A percentile compares a stretch with the other conserved stretches of the same genome.
These are phyloP conservation scores for Pseudomugil tenellus DNA, from an alignment of 2,797 vertebrate species.

Conservation along the genomic window DNA sequence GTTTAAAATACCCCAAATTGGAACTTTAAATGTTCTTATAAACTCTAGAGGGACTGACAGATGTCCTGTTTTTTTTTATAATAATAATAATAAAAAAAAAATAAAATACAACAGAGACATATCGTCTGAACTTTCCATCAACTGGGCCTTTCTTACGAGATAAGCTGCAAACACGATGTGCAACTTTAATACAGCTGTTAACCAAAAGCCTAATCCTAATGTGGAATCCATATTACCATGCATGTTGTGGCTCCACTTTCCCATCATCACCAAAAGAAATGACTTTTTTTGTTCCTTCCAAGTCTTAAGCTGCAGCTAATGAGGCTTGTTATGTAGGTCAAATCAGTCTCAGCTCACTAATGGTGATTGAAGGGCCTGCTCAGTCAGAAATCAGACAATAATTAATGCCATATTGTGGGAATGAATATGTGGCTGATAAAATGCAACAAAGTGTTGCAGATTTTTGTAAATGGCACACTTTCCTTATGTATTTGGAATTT, in stretches of 20 bases:
- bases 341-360: constrained; percentile 58
- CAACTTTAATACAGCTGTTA: background rate
- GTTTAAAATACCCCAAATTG: background rate
- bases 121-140: background rate
- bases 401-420: constrained; percentile 59
- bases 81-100: no score
- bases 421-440: constrained; percentile 39
- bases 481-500: constrained; percentile 18
- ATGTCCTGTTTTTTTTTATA: no score
- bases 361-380: constrained; percentile 49
- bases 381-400: constrained; percentile 55
- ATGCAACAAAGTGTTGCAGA: background rate
- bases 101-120: background rate
- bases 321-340: constrained; percentile 74
- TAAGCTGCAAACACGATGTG: background rate
- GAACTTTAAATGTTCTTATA: background rate
- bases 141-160: background rate
- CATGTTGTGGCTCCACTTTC: constrained; percentile 34
- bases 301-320: constrained; percentile 70
- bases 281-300: constrained; percentile 57
- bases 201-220: background rate
- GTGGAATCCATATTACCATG: background rate
- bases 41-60: background rate
- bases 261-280: constrained; percentile 66
- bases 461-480: constrained; percentile 11